Base-by-base conservation (phyloP, 2,888 invertebrate species). In the Stomorhina lunata region DNA sequence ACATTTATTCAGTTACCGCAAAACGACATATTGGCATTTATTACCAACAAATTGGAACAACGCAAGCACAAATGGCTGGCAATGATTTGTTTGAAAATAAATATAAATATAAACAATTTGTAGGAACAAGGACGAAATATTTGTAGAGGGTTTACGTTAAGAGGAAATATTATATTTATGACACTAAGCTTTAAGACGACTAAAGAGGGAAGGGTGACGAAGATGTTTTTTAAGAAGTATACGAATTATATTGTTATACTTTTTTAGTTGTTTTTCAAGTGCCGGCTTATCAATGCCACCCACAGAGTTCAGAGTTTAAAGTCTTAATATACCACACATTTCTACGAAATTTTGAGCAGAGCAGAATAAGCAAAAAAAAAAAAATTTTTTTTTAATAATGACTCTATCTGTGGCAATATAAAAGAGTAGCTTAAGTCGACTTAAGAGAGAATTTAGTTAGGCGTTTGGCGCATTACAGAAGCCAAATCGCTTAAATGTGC, bases 1-100 rank as follows among this genome's bases (percentile, higher is more conserved):
- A 29, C 29, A 78, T 37, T 29, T 66, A 40, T 29, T 59, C 45
- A n/a, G 25, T 12, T 85, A 86, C 86, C 86, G 69, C 86, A 88
- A 59, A 71, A 55, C 86, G 86, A 88, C 86, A 88, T 86, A 88
- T 88, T 88, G 88, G 85, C 86, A 86, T 87, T 88, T 89, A 88
- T 88, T 88, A 86, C 87, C n/a, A 88, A 86, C 85, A 89, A 88
- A 89, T 87, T 89, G 87, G 86, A 85, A 87, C 86, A 85, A 87
- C 86, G 85, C 40, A 61, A 6, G 32, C 6, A 37, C 22, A 32
- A 37, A 34, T 9, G 20, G 9, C 43, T 45, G 53, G 6, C 1
- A 50, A 86, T 86, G 86, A 88, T 87, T 86, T 89, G 85, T 82
- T 85, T 84, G 83, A 85, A 85, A 86, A 85, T 79, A 66, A 82